phyloP scores from a whole-genome alignment of 2,113 vertebrate species.

The Vanacampus margaritifer region DNA sequence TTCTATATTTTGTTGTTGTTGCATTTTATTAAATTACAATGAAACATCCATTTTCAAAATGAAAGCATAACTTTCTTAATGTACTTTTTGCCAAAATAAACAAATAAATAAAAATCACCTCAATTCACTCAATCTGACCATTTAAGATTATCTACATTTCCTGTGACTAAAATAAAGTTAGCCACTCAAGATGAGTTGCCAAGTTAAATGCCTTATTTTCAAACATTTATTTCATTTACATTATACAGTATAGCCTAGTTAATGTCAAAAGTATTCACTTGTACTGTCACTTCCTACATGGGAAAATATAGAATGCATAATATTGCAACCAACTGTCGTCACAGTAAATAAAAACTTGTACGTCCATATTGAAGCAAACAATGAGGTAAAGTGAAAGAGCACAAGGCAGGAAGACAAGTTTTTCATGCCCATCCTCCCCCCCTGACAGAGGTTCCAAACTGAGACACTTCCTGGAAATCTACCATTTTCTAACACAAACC shows the following conservation, averaged over 20 bases:
- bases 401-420: slow-evolving; percentile 12
- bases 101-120: background rate
- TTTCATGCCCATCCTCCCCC: slow-evolving; percentile 9
- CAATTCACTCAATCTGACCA: background rate
- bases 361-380: background rate
- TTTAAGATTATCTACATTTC: background rate
- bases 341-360: background rate
- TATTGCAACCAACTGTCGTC: too few relatives aligned
- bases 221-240: background rate
- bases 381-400: background rate
- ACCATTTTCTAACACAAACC: background rate
- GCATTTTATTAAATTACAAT: background rate
- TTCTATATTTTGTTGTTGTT: background rate
- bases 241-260: too few relatives aligned
- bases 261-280: background rate
- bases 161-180: background rate
- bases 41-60: background rate
- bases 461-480: slow-evolving; percentile 41
- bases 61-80: background rate
- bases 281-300: too few relatives aligned
- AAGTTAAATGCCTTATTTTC: background rate
- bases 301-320: too few relatives aligned
- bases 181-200: background rate
- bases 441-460: background rate
- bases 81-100: background rate